A percentile compares a stretch with the other conserved stretches of the same genome.
Evolutionary conservation across 1,140 invertebrate genomes (phyloP).

Genomic region (Sycobia sp.): DNA sequence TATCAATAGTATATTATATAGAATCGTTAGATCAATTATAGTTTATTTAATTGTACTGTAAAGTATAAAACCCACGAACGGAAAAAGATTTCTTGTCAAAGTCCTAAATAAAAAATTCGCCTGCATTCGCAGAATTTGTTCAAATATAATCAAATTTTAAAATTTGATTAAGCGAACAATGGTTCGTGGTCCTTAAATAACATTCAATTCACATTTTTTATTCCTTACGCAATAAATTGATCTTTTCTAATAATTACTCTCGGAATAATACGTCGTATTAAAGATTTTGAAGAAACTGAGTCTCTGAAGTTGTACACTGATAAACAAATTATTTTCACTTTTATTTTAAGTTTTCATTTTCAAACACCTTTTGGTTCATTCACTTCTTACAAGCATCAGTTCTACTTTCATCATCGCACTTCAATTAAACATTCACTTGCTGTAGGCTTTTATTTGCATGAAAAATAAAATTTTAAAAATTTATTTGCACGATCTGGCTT

Average conservation of each 20-base stretch:
- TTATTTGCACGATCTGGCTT: conserved; percentile 32
- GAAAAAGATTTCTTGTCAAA: conserved; percentile 34
- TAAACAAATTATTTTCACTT: conserved; percentile 31
- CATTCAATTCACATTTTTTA: conserved; percentile 34
- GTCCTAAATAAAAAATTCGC: conserved; percentile 34
- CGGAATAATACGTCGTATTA: conserved; percentile 32
- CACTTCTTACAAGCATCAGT: conserved; percentile 19
- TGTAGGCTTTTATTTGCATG: conserved; percentile 21
- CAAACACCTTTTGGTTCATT: conserved; percentile 25
- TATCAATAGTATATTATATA: conserved; percentile 39
- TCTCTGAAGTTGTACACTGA: conserved; percentile 29
- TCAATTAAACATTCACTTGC: conserved; percentile 31
- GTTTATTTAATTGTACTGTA: conserved; percentile 37
- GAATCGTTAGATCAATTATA: conserved; percentile 38
- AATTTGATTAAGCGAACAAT: conserved; percentile 17
- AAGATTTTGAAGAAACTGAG: conserved; percentile 26
- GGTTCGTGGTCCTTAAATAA: conserved; percentile 31
- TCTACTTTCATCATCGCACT: conserved; percentile 22
- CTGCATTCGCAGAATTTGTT: conserved; percentile 15
- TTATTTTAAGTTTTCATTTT: conserved; percentile 26
- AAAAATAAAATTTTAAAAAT: conserved; percentile 31
- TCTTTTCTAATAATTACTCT: conserved; percentile 31
- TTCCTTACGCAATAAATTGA: conserved; percentile 31
- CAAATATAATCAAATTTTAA: conserved; percentile 11
- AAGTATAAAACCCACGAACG: conserved; percentile 32